These are phyloP conservation scores for Escarpia spicata DNA, from an alignment of 2,888 invertebrate species.

Conservation along the genomic window DNA sequence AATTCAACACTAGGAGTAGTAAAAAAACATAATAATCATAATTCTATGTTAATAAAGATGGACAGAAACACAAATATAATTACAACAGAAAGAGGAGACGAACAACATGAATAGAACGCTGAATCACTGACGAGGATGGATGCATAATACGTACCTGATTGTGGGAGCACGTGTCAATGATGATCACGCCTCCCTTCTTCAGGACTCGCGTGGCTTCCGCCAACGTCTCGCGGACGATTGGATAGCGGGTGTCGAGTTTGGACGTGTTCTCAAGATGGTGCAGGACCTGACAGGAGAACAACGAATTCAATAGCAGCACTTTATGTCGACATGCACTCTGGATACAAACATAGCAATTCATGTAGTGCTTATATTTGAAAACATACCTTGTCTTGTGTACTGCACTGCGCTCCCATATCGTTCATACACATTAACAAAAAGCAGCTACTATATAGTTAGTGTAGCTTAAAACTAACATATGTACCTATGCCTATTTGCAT, in stretches of 20 bases:
- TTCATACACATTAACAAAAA: not conserved
- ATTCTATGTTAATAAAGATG: too few species aligned
- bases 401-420: not conserved
- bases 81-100: too few species aligned
- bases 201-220: not conserved
- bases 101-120: not conserved
- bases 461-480: not conserved
- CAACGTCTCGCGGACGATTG: not conserved
- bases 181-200: not conserved
- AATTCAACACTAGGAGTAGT: too few species aligned
- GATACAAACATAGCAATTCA: not conserved
- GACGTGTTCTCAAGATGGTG: not conserved
- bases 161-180: not conserved
- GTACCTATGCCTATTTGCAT: not conserved
- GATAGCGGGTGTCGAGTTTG: not conserved
- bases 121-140: too few species aligned
- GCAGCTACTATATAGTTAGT: not conserved
- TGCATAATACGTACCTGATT: not conserved
- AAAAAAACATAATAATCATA: too few species aligned
- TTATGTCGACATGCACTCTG: too few species aligned
- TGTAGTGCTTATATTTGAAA: not conserved
- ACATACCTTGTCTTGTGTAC: not conserved
- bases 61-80: too few species aligned
- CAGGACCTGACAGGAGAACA: not conserved
- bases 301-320: not conserved